These are phyloP conservation scores for Dryobota labecula DNA, from an alignment of 2,888 invertebrate species.

Conservation along the genomic window DNA sequence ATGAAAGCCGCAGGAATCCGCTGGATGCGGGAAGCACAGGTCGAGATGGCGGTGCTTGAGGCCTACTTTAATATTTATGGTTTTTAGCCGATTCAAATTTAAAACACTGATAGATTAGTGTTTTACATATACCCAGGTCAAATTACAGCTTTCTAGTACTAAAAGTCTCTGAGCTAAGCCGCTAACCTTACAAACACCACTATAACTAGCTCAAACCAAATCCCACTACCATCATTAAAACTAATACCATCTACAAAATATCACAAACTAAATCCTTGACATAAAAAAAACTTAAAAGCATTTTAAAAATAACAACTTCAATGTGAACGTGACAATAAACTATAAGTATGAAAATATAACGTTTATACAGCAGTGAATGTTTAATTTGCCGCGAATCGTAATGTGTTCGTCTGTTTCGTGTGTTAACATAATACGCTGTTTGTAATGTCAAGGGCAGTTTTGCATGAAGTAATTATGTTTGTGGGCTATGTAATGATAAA, in stretches of 20 bases:
- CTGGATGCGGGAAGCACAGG: no score
- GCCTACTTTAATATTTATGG: no score
- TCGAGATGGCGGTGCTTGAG: no score
- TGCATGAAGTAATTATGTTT: conserved; percentile 20
- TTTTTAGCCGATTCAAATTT: no score
- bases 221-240: not conserved
- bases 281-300: conserved; percentile 40
- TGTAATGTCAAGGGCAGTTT: conserved; percentile 57
- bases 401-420: conserved; percentile 34
- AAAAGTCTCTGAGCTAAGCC: no score
- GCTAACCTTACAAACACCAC: no score
- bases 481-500: conserved; percentile 6
- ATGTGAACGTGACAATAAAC: conserved; percentile 22
- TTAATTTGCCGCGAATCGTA: conserved; percentile 39
- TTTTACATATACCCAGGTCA: no score
- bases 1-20: no score
- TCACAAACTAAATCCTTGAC: conserved; percentile 47
- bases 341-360: conserved; percentile 17
- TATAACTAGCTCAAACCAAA: not conserved
- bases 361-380: conserved; percentile 5
- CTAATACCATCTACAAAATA: not conserved
- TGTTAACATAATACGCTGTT: conserved; percentile 18
- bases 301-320: conserved; percentile 29
- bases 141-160: no score
- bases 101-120: no score